Conservation (phyloP, 2,888 invertebrate genomes). For the Aphodius sticticus region DNA sequence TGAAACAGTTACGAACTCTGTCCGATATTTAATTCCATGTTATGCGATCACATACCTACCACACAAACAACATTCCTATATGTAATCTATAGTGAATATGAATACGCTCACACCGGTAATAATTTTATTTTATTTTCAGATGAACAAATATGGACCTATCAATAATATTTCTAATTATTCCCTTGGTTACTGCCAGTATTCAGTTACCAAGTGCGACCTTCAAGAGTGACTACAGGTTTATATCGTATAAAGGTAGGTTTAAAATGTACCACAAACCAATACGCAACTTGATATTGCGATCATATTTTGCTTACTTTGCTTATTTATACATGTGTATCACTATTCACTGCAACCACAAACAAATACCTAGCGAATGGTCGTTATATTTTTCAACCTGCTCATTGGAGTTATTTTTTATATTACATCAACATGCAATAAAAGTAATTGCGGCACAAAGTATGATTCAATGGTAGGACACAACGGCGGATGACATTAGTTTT, state of each 20-base stretch:
- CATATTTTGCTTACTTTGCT: no score
- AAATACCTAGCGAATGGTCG: no score
- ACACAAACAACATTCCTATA: neutral
- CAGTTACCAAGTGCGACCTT: neutral
- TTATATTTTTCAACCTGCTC: no score
- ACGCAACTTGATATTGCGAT: no score
- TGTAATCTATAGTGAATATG: neutral
- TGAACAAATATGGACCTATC: neutral
- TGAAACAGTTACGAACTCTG: neutral
- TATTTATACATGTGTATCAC: neutral
- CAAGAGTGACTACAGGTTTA: slow-evolving; percentile 50
- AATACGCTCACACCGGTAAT: no score
- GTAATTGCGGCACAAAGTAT: no score
- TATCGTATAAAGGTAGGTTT: slow-evolving; percentile 51
- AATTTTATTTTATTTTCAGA: slow-evolving; percentile 5
- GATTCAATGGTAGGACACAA: no score
- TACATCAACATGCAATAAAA: no score
- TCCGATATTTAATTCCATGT: neutral
- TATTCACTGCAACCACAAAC: no score
- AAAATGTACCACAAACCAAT: no score
- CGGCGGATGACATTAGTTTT: no score
- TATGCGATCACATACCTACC: neutral
- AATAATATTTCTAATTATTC: neutral
- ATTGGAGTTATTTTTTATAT: no score
- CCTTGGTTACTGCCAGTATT: neutral